phyloP scores from a whole-genome alignment of 2,888 invertebrate species.

The Mechanitis mazaeus region DNA sequence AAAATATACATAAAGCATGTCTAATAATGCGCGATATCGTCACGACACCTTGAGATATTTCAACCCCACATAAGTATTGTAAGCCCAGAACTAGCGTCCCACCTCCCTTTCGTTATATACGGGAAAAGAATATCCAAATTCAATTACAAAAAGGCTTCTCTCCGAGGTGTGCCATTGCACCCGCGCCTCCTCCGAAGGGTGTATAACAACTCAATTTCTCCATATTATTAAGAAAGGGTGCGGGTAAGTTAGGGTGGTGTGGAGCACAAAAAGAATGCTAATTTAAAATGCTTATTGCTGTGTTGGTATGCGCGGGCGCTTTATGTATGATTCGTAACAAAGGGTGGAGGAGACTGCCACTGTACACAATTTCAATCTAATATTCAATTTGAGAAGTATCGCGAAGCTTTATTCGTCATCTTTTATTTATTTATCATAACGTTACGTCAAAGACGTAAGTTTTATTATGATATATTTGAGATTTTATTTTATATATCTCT shows the following conservation, averaged over 20 bases:
- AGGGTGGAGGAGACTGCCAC: conserved; percentile 53
- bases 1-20: conserved; percentile 18
- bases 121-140: conserved; percentile 73
- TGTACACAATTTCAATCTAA: conserved; percentile 75
- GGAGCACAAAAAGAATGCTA: conserved; percentile 75
- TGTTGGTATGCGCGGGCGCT: conserved; percentile 74
- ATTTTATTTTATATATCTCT: conserved; percentile 2
- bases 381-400: conserved; percentile 73
- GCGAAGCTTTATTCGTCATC: conserved; percentile 56
- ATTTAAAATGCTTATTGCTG: conserved; percentile 75
- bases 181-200: conserved; percentile 71
- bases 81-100: conserved; percentile 56
- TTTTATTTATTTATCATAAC: conserved; percentile 60
- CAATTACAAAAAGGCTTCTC: conserved; percentile 75
- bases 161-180: conserved; percentile 67
- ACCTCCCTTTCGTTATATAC: conserved; percentile 64
- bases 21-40: conserved; percentile 42
- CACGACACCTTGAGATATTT: conserved; percentile 55
- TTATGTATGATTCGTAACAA: conserved; percentile 73
- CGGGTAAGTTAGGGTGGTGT: conserved; percentile 61
- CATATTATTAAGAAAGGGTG: conserved; percentile 73
- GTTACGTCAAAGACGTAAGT: conserved; percentile 42
- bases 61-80: conserved; percentile 48
- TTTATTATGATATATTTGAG: background rate
- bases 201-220: conserved; percentile 76